These are phyloP conservation scores for Hormaphis cornu DNA, from an alignment of 1,140 invertebrate species.

Conservation along the genomic window DNA sequence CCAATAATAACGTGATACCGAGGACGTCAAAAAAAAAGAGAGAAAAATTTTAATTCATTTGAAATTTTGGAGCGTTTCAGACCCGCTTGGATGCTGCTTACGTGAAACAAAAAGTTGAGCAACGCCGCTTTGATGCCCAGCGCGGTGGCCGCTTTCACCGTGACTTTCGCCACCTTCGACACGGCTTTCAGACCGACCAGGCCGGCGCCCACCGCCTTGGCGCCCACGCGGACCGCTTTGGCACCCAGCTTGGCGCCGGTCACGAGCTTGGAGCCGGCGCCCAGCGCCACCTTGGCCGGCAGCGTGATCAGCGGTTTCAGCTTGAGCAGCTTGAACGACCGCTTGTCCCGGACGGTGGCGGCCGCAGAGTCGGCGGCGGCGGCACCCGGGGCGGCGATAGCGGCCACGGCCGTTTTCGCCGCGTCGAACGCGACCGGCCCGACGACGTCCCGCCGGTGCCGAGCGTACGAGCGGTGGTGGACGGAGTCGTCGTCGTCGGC, in stretches of 20 bases:
- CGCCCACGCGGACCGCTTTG: neutral
- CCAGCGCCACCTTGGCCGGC: neutral
- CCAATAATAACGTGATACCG: too few species aligned
- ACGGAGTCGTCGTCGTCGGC: neutral
- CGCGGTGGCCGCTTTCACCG: slow-evolving; percentile 13
- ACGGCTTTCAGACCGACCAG: neutral
- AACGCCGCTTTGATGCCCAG: slow-evolving; percentile 22
- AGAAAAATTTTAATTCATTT: neutral
- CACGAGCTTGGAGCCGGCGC: neutral
- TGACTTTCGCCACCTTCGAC: slow-evolving; percentile 16
- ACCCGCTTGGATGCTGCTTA: neutral
- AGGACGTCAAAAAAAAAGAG: neutral
- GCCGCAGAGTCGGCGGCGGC: neutral
- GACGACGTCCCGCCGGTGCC: neutral
- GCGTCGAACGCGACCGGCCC: too few species aligned
- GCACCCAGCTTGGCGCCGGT: neutral
- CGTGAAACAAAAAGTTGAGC: slow-evolving; percentile 27
- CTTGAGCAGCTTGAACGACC: slow-evolving; percentile 2
- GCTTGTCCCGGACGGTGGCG: neutral
- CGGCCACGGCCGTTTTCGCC: too few species aligned
- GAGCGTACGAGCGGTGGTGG: neutral
- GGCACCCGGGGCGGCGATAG: neutral
- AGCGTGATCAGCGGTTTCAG: neutral
- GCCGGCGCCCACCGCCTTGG: slow-evolving; percentile 8
- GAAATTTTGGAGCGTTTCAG: neutral